Conservation (phyloP, 2,797 vertebrate species). For the Pseudotriccus pelzelni region DNA sequence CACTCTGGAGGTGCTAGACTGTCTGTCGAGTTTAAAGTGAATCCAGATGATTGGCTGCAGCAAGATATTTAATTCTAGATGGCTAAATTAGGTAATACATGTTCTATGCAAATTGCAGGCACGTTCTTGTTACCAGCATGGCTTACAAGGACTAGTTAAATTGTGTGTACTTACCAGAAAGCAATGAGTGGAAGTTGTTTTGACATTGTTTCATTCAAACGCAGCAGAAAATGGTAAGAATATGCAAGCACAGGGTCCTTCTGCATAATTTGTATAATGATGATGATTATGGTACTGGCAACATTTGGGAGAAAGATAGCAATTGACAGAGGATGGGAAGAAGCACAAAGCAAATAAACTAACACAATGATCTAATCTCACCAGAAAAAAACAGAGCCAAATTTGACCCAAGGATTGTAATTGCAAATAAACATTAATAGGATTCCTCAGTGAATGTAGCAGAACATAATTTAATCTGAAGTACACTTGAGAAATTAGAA, state of each 20-base stretch:
- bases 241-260: constrained; percentile 24
- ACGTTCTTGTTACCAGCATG: neutral
- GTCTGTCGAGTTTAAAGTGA: neutral
- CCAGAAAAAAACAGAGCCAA: constrained; percentile 11
- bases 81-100: neutral
- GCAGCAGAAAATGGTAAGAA: constrained; percentile 25
- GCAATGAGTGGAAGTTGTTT: constrained; percentile 4
- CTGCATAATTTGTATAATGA: constrained; percentile 30
- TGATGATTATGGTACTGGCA: constrained; percentile 38
- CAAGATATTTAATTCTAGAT: neutral
- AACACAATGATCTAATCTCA: constrained; percentile 30
- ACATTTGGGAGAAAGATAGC: constrained; percentile 36
- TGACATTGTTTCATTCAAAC: constrained; percentile 50
- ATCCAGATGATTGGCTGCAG: constrained; percentile 4
- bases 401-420: constrained; percentile 43
- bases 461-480: constrained; percentile 67
- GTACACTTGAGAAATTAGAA: constrained; percentile 63
- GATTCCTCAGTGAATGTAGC: constrained; percentile 42
- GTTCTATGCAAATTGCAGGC: neutral
- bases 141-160: neutral
- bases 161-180: neutral
- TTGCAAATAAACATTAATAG: constrained; percentile 52
- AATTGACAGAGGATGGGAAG: constrained; percentile 18
- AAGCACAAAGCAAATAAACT: constrained; percentile 41
- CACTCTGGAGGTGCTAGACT: neutral